Conservation (phyloP, 2,888 invertebrate genomes). For the Aleiodes testaceus region DNA sequence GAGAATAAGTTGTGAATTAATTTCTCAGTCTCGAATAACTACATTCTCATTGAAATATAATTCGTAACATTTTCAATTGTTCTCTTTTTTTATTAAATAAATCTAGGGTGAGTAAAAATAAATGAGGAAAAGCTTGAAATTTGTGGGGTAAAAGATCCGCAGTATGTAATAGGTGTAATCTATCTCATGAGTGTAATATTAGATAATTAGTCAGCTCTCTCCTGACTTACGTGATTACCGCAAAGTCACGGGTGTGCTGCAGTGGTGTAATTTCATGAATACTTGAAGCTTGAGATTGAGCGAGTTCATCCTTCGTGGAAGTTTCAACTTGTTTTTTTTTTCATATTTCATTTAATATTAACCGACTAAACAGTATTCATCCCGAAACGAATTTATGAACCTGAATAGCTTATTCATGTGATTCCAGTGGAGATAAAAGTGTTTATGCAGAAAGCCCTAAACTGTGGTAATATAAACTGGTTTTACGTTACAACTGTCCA, state of each 20-base stretch:
- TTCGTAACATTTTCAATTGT: too few relatives aligned
- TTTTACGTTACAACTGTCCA: slow-evolving; percentile 3
- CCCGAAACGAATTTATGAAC: neutral
- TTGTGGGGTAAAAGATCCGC: neutral
- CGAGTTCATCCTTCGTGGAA: neutral
- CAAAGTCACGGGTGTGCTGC: slow-evolving; percentile 2
- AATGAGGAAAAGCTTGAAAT: neutral
- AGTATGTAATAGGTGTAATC: slow-evolving; percentile 11
- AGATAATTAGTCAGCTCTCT: slow-evolving; percentile 16
- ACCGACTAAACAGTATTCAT: neutral
- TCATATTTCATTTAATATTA: neutral
- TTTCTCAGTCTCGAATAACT: too few relatives aligned
- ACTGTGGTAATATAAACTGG: slow-evolving; percentile 7
- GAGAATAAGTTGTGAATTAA: too few relatives aligned
- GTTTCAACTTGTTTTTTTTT: neutral
- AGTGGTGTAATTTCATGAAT: slow-evolving; percentile 18
- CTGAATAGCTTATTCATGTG: neutral
- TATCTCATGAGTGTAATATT: slow-evolving; percentile 16
- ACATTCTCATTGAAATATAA: too few relatives aligned
- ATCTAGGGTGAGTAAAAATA: too few relatives aligned
- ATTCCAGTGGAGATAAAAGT: neutral
- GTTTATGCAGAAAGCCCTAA: neutral
- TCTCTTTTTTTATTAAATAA: too few relatives aligned
- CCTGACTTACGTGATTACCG: slow-evolving; percentile 22
- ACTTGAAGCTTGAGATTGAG: slow-evolving; percentile 9